phyloP scores from a whole-genome alignment of 2,113 vertebrate species.

The Notarius quadriscutis region DNA sequence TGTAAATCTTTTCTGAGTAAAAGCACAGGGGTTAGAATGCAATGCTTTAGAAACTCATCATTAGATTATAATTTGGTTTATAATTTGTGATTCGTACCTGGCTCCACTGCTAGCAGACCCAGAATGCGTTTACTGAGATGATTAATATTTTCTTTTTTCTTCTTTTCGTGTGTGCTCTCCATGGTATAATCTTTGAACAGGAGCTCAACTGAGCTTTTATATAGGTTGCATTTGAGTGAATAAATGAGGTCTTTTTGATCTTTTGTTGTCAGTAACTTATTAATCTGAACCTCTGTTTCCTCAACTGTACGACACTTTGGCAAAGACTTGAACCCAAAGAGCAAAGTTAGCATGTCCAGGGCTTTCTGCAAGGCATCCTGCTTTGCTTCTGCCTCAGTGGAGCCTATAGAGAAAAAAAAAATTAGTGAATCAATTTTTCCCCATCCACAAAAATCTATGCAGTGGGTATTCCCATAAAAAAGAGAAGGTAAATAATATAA shows the following conservation, averaged over 20 bases:
- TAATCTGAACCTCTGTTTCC: constrained; percentile 16
- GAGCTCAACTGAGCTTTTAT: constrained; percentile 18
- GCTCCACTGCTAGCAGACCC: constrained; percentile 31
- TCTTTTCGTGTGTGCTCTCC: constrained; percentile 4
- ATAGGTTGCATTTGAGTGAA: not conserved
- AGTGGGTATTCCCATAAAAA: not conserved
- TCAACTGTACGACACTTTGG: not conserved
- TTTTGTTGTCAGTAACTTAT: constrained; percentile 17
- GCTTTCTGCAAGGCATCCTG: constrained; percentile 32
- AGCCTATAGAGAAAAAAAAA: constrained; percentile 23
- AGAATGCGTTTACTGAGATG: constrained; percentile 38
- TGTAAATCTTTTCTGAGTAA: not conserved
- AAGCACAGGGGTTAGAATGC: not conserved
- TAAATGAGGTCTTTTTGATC: constrained; percentile 16
- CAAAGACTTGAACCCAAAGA: constrained; percentile 28
- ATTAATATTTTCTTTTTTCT: constrained; percentile 29
- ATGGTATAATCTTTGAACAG: constrained; percentile 31
- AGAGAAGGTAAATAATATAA: not conserved
- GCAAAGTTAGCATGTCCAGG: not conserved
- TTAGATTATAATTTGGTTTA: not conserved
- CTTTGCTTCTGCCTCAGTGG: constrained; percentile 29
- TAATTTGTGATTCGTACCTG: constrained; percentile 31
- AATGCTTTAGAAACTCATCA: not conserved
- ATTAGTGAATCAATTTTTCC: not conserved
- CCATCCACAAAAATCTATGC: not conserved